phyloP scores from a whole-genome alignment of 2,113 vertebrate species.

The Athene noctua region DNA sequence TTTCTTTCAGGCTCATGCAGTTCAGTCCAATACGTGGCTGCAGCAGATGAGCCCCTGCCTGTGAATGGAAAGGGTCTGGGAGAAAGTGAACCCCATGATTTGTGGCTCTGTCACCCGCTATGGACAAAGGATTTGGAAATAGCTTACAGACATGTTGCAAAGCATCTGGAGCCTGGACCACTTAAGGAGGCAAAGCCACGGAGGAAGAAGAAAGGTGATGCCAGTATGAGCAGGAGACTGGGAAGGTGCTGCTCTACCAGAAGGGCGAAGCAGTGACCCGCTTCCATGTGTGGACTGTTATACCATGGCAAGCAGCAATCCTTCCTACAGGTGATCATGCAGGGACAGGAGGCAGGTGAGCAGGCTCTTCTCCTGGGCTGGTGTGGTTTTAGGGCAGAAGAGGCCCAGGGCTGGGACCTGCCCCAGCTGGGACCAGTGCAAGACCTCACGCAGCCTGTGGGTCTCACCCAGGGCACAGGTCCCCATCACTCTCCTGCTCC shows the following conservation, averaged over 20 bases:
- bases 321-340: neutral
- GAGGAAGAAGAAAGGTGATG: neutral
- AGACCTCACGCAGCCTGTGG: fast-evolving
- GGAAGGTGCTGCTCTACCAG: neutral
- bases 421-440: neutral
- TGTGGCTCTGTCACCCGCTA: neutral
- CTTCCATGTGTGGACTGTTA: neutral
- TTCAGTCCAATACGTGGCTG: neutral
- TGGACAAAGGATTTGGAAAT: neutral
- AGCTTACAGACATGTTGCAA: neutral
- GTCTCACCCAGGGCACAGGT: neutral
- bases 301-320: neutral
- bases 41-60: neutral
- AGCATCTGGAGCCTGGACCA: neutral
- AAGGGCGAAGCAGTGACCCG: neutral
- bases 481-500: fast-evolving
- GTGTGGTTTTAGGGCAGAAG: neutral
- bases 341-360: neutral
- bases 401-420: neutral
- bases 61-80: fast-evolving
- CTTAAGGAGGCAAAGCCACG: neutral
- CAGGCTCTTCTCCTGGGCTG: neutral
- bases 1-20: fast-evolving
- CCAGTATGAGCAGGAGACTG: neutral
- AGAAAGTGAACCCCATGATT: neutral